Conservation (phyloP, 2,113 vertebrate species). For the Isichthys henryi region DNA sequence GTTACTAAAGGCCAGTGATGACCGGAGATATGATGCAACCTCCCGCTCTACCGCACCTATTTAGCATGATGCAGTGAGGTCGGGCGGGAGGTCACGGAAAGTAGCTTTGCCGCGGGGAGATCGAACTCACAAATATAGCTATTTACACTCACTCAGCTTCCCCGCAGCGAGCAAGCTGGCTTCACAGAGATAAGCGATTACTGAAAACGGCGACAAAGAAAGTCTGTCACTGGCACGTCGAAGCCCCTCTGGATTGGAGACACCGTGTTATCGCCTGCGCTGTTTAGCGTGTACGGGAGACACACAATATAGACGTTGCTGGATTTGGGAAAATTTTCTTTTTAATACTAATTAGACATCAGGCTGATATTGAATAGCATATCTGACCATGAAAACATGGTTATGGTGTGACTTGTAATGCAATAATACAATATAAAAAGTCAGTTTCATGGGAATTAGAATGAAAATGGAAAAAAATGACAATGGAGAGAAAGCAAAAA, state of each 20-base stretch:
- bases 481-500: not conserved
- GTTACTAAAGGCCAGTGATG: not conserved
- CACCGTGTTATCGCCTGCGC: not conserved
- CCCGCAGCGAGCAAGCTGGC: not conserved
- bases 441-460: not conserved
- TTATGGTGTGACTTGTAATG: not conserved
- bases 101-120: not conserved
- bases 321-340: not conserved
- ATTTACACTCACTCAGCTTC: not conserved
- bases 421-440: not conserved
- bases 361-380: not conserved
- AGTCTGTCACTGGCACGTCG: not conserved
- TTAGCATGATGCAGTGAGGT: not conserved
- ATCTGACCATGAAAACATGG: not conserved
- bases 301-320: not conserved
- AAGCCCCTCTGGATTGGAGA: not conserved
- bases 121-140: not conserved
- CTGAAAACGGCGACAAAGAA: not conserved
- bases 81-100: not conserved
- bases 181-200: conserved; percentile 14
- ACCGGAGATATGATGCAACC: not conserved
- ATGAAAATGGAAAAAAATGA: not conserved
- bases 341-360: not conserved
- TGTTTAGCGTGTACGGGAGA: not conserved
- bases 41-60: not conserved